Evolutionary conservation across 2,113 vertebrate genomes (phyloP), one percentile per base, ranked within the genome.

Genomic region (Myotis brandtii): DNA sequence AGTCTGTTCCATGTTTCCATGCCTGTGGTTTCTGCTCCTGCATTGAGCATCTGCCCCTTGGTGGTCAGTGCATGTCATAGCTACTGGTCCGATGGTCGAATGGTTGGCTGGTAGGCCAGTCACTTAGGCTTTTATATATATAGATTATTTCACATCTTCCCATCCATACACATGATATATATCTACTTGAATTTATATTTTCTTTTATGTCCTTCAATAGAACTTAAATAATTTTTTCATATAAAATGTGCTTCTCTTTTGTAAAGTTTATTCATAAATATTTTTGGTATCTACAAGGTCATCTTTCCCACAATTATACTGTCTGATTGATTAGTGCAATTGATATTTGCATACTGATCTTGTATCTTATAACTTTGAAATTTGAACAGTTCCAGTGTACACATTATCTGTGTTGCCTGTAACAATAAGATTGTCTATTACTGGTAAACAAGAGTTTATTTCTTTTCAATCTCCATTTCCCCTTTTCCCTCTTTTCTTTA

Each of bases 301-400:
- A 62, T 88, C 52, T 94, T 86, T 94, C 91, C 91, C 34, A 76
- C 34, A 72, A 37, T 70, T 67, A 20, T 32, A 79, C 77, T 92
- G 83, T 77, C 52, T 82, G 34, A 52, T 52, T 87, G 59, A 72
- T 64, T 64, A 50, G 72, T 50, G 5, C 18, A 77, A 9, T 54
- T 64, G 52, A 48, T 88, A 76, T n/a, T 64, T 77, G 8, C 70
- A 84, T 79, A 52, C 37, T 84, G 62, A 52, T 83, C 30, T 52
- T 54, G 6, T 52, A 17, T 67, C 17, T 89, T 23, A 23, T 79
- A 76, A 69, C 77, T 83, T 16, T 52, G 50, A 89, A 66, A 54
- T 66, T 69, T 70, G 43, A 56, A 54, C 14, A 21, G 23, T 91
- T 46, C 52, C 25, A 54, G 4, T 21, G 18, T 64, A 82, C 23